Conservation (phyloP, 2,113 vertebrate species). For the Zapornia atra region DNA sequence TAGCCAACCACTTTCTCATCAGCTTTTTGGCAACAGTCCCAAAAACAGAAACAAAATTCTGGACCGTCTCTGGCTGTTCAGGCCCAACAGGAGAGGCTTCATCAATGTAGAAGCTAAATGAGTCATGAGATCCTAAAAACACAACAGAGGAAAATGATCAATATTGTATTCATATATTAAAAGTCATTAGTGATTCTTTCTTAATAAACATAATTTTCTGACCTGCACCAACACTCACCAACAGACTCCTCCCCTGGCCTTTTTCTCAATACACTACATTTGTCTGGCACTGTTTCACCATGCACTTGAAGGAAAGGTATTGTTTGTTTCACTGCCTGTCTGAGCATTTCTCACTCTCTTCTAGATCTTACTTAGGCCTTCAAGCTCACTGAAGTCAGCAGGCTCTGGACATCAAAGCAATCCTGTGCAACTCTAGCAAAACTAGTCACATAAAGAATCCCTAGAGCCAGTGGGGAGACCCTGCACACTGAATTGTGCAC, state of each 20-base stretch:
- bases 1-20: conserved; percentile 97
- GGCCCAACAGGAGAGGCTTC: conserved; percentile 95
- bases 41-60: conserved; percentile 98
- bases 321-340: background rate
- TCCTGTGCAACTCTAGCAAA: background rate
- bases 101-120: conserved; percentile 99
- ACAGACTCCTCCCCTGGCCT: background rate
- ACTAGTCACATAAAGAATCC: background rate
- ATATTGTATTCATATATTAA: background rate
- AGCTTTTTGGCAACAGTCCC: conserved; percentile 97
- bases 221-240: background rate
- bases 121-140: conserved; percentile 92
- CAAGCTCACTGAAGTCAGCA: background rate
- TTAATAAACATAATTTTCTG: background rate
- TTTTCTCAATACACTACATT: background rate
- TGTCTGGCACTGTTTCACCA: background rate
- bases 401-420: background rate
- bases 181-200: background rate
- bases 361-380: background rate
- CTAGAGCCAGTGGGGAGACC: background rate
- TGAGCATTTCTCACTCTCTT: background rate
- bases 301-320: background rate
- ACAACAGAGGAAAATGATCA: conserved; percentile 28
- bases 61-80: conserved; percentile 95
- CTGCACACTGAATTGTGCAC: background rate